These are phyloP conservation scores for Orchestia grillus DNA, from an alignment of 1,140 invertebrate genomes.

Conservation along the genomic window DNA sequence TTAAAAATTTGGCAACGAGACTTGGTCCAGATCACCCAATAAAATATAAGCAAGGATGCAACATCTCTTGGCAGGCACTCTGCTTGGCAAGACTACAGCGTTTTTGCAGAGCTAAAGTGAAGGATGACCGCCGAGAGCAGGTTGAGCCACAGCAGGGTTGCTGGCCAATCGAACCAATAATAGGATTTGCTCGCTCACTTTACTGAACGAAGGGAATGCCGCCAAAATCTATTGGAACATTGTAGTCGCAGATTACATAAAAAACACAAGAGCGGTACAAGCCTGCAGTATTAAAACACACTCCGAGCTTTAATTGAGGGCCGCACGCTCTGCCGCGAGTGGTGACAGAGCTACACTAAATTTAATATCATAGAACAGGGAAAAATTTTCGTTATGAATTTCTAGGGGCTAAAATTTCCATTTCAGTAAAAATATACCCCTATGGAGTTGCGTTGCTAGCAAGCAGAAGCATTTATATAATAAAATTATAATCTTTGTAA, in stretches of 20 bases:
- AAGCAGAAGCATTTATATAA: no score
- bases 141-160: background rate
- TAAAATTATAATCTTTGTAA: no score
- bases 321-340: background rate
- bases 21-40: background rate
- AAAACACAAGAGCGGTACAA: background rate
- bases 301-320: background rate
- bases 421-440: background rate
- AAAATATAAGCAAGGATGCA: background rate
- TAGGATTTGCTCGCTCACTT: slow-evolving; percentile 25
- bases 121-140: background rate
- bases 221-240: background rate
- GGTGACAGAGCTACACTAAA: background rate
- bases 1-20: background rate
- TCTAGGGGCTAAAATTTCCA: background rate
- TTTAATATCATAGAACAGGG: background rate
- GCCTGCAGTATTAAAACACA: background rate
- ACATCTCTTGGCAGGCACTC: background rate
- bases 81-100: background rate
- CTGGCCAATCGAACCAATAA: slow-evolving; percentile 31
- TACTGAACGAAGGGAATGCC: slow-evolving; percentile 1
- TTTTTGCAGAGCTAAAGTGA: background rate
- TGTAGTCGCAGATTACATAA: background rate
- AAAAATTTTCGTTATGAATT: background rate
- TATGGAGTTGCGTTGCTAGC: no score